phyloP scores from a whole-genome alignment of 2,113 vertebrate species.

The Alethe diademata region DNA sequence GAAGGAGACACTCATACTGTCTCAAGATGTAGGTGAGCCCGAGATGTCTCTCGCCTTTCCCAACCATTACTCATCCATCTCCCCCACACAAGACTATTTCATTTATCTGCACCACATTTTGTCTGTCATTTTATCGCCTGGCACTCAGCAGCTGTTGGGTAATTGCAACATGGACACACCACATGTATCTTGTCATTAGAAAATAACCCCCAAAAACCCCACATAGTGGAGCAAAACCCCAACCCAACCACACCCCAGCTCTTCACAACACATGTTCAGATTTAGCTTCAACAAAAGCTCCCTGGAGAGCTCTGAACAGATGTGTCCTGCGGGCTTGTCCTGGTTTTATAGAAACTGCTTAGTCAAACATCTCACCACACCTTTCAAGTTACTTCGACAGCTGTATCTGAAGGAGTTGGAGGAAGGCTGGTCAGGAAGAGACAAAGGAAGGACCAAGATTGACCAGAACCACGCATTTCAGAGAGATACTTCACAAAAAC shows the following conservation, averaged over 20 bases:
- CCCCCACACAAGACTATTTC: neutral
- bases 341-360: neutral
- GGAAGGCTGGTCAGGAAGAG: neutral
- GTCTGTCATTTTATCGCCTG: slow-evolving; percentile 16
- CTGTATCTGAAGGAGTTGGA: neutral
- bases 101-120: neutral
- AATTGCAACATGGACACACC: neutral
- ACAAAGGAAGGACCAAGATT: neutral
- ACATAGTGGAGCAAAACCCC: neutral
- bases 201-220: neutral
- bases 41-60: neutral
- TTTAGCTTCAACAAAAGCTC: neutral
- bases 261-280: neutral
- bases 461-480: neutral
- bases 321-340: neutral
- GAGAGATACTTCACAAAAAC: neutral
- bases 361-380: neutral
- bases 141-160: slow-evolving; percentile 27
- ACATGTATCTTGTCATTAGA: slow-evolving; percentile 3
- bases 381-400: neutral
- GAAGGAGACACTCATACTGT: neutral
- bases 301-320: neutral
- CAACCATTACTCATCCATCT: neutral
- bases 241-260: neutral
- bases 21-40: slow-evolving; percentile 19